Percentiles rank a stretch among this genome's conserved stretches.
These are phyloP conservation scores for Thereva nobilitata DNA, from an alignment of 2,888 invertebrate genomes.

Conservation along the genomic window DNA sequence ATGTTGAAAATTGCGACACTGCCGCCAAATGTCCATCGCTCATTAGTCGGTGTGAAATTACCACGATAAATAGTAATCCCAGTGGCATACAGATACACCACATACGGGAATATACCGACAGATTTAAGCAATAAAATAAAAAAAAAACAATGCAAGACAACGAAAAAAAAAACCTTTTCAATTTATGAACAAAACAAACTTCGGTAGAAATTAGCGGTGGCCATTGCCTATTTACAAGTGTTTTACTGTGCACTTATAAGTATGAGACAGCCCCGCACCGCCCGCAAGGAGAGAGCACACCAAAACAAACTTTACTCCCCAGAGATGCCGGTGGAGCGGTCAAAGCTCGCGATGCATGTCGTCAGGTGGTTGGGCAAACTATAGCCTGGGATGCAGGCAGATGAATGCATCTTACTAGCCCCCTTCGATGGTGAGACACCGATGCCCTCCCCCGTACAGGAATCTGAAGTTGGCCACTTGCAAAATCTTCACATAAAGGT, in stretches of 20 bases:
- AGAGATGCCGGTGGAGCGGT: conserved; percentile 5
- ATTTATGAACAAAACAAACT: conserved; percentile 24
- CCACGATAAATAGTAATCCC: too few species aligned
- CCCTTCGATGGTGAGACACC: not conserved
- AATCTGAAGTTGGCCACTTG: too few species aligned
- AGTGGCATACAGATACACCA: too few species aligned
- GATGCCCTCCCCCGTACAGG: too few species aligned
- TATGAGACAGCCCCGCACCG: not conserved
- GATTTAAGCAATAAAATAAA: too few species aligned
- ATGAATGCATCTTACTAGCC: conserved; percentile 27
- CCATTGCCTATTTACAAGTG: conserved; percentile 14
- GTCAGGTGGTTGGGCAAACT: conserved; percentile 1
- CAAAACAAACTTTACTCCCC: conserved; percentile 10
- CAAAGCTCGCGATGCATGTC: conserved; percentile 12
- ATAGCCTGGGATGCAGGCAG: conserved; percentile 13
- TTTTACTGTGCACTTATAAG: conserved; percentile 16
- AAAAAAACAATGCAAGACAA: conserved; percentile 7
- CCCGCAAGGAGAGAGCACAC: not conserved
- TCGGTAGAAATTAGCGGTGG: conserved; percentile 15
- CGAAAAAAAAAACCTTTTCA: conserved; percentile 3
- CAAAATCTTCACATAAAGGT: too few species aligned
- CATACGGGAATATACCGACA: too few species aligned
- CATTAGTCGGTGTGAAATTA: too few species aligned
- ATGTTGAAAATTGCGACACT: too few species aligned
- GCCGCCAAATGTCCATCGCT: too few species aligned